Conservation (phyloP, 2,113 vertebrate species). For the Menura novaehollandiae region DNA sequence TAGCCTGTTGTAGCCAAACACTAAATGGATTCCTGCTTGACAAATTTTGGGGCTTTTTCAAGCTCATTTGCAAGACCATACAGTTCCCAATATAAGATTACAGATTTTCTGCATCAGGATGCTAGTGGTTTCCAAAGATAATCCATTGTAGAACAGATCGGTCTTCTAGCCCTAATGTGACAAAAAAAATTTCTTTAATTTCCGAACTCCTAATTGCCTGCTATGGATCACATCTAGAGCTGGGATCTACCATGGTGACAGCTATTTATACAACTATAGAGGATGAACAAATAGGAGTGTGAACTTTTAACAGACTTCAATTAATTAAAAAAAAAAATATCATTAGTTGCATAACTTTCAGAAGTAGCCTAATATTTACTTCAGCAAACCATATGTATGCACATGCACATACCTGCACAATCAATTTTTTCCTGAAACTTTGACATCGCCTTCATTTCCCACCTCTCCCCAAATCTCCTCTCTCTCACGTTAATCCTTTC, state of each 20-base stretch:
- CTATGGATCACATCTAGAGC: not conserved
- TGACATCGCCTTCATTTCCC: not conserved
- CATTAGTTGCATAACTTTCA: not conserved
- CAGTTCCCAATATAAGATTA: not conserved
- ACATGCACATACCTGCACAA: not conserved
- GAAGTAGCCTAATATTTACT: not conserved
- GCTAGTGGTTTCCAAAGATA: not conserved
- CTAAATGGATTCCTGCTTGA: not conserved
- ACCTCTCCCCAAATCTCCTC: not conserved
- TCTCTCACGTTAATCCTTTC: not conserved
- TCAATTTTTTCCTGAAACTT: not conserved
- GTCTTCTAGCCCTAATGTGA: not conserved
- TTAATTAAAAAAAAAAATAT: not conserved
- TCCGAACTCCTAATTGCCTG: not conserved
- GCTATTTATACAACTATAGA: not conserved
- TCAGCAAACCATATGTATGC: not conserved
- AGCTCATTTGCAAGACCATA: not conserved
- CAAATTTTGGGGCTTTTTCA: not conserved
- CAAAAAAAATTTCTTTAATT: not conserved
- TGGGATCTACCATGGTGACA: not conserved
- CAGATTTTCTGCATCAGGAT: not conserved
- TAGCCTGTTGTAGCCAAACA: not conserved
- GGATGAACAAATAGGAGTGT: not conserved
- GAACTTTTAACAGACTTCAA: not conserved
- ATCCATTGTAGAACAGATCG: not conserved